phyloP scores from a whole-genome alignment of 1,140 invertebrate species.

The Plutomurus gul region DNA sequence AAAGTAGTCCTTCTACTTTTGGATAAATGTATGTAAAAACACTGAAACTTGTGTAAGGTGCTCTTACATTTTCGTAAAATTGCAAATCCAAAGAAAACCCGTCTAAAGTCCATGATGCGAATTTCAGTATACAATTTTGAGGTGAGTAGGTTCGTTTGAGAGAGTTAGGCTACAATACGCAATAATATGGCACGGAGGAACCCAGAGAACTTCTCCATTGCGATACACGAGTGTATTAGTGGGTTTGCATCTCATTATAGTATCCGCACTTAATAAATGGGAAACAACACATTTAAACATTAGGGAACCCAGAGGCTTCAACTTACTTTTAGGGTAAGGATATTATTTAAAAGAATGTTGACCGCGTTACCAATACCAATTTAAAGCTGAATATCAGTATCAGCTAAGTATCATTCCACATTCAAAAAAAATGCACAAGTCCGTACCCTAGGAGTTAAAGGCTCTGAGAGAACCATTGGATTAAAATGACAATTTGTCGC shows the following conservation, averaged over 20 bases:
- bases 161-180: conserved; percentile 34
- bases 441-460: no score
- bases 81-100: conserved; percentile 7
- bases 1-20: not conserved
- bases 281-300: not conserved
- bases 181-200: conserved; percentile 44
- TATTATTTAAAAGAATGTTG: not conserved
- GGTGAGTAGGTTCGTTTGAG: not conserved
- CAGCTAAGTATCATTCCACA: no score
- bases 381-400: no score
- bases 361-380: no score
- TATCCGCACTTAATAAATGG: not conserved
- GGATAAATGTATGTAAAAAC: not conserved
- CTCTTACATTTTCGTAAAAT: conserved; percentile 32
- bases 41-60: not conserved
- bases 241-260: conserved; percentile 12
- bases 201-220: conserved; percentile 45
- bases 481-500: no score
- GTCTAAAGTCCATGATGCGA: conserved; percentile 43
- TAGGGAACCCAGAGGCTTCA: no score
- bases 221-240: conserved; percentile 40
- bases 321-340: no score
- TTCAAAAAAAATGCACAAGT: no score
- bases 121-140: conserved; percentile 41
- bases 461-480: no score